A percentile compares a stretch with the other conserved stretches of the same genome.
Evolutionary conservation across 1,140 invertebrate genomes (phyloP).

Genomic region (Hyles vespertilio): DNA sequence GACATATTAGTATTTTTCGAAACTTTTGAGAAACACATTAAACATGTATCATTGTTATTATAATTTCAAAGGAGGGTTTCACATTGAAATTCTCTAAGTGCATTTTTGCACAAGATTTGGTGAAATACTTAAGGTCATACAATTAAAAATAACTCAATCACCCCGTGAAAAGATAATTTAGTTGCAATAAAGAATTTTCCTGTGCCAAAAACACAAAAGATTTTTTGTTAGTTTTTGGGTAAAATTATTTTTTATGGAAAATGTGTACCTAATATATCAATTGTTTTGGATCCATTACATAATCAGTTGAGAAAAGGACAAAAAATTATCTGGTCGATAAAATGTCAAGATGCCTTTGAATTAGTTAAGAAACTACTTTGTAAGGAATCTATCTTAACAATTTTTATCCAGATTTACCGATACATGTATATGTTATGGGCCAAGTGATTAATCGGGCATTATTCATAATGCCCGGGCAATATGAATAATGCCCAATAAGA

Average conservation of each 20-base stretch:
- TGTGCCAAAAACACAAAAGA: conserved; percentile 14
- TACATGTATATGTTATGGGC: conserved; percentile 2
- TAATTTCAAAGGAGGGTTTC: conserved; percentile 16
- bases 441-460: too few relatives aligned
- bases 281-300: conserved; percentile 22
- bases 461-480: too few relatives aligned
- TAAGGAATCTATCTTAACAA: conserved; percentile 8
- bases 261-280: conserved; percentile 17
- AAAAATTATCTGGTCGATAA: conserved; percentile 13
- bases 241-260: conserved; percentile 25
- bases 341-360: conserved; percentile 14
- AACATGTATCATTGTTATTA: conserved; percentile 14
- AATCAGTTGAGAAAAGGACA: conserved; percentile 19
- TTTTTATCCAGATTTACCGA: conserved; percentile 15
- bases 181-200: conserved; percentile 20
- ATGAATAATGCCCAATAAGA: too few relatives aligned
- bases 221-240: conserved; percentile 23
- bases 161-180: conserved; percentile 23
- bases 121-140: conserved; percentile 24
- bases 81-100: conserved; percentile 27
- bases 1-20: conserved; percentile 11
- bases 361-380: conserved; percentile 14
- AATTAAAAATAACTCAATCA: conserved; percentile 23
- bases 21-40: conserved; percentile 13
- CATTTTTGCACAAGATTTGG: conserved; percentile 18